Evolutionary conservation across 2,888 invertebrate species (phyloP), one percentile per base, ranked within the genome.

Genomic region (Acrobasis repandana): DNA sequence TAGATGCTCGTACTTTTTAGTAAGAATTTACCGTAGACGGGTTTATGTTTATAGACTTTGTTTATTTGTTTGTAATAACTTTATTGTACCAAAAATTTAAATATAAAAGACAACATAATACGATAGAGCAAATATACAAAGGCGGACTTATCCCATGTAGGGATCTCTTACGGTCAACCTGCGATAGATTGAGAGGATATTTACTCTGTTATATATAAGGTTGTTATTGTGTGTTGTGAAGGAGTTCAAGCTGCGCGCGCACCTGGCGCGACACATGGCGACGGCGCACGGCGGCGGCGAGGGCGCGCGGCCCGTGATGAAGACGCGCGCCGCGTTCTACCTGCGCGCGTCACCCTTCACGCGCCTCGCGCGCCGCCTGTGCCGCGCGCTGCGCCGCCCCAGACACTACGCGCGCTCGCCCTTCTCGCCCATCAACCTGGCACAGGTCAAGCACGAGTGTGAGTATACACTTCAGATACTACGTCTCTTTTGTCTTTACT

Each of bases 261-360:
- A 98, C 88, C 93, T 99, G 74, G 97, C 97, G 66, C 95, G 98
- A 65, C 98, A 99, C 93, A 96, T 98, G 89, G 98, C 97, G 61
- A 97, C 97, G 72, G 97, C 97, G 62, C 98, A 98, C 90, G 97
- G 97, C 63, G 90, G 73, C 92, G 97, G 76, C 78, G 90, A 85
- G 79, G 90, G 90, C 82, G 90, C 98, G 63, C 94, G 98, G 61
- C 98, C 98, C 59, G 97, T 98, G 52, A 98, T 98, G 98, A 98
- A 98, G 93, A 98, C 98, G 60, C 95, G 98, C 79, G 98, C 98
- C 71, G 98, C 98, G 64, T 98, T 99, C 93, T 98, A 98, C 93
- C 93, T 98, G 80, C 96, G 97, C 85, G 98, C 97, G 61, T 98
- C 98, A 77, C 96, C 97, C 63, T 94, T 97, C 82, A 98, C 98